A percentile compares a stretch with the other conserved stretches of the same genome.
Evolutionary conservation across 2,113 vertebrate species (phyloP).

Genomic region (Oostethus manadensis): DNA sequence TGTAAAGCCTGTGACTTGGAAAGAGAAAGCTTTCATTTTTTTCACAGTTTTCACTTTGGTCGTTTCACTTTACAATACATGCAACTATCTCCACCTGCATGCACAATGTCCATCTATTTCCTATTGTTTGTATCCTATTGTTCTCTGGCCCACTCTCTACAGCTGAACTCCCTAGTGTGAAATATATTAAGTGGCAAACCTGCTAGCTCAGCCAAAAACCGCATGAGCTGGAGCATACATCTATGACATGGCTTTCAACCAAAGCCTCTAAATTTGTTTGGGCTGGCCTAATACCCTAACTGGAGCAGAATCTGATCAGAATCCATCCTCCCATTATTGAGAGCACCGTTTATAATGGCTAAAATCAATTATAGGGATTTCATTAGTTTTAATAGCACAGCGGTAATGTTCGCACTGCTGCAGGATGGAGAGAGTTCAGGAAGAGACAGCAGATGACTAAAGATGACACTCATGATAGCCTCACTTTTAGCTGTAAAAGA

Average conservation of each 20-base stretch:
- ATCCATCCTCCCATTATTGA: constrained; percentile 57
- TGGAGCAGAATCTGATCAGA: constrained; percentile 68
- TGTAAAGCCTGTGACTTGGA: neutral
- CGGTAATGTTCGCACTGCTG: constrained; percentile 24
- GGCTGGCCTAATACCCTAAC: constrained; percentile 61
- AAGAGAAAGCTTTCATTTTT: neutral
- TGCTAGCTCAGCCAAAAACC: constrained; percentile 61
- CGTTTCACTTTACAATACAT: neutral
- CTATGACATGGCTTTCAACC: constrained; percentile 62
- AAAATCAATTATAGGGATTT: constrained; percentile 62
- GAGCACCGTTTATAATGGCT: constrained; percentile 57
- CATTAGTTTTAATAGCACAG: constrained; percentile 57
- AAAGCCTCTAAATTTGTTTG: constrained; percentile 66
- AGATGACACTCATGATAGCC: constrained; percentile 40
- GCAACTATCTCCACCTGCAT: neutral
- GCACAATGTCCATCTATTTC: constrained; percentile 4
- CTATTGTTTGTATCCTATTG: constrained; percentile 25
- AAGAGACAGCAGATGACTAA: constrained; percentile 31
- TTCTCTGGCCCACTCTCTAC: constrained; percentile 29
- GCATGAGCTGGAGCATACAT: constrained; percentile 28
- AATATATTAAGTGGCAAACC: constrained; percentile 48
- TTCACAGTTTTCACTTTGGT: neutral
- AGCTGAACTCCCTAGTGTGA: constrained; percentile 33
- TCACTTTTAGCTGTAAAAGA: constrained; percentile 18
- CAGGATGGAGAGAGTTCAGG: constrained; percentile 39